phyloP scores from a whole-genome alignment of 2,113 vertebrate genomes.

The Oreochromis aureus region DNA sequence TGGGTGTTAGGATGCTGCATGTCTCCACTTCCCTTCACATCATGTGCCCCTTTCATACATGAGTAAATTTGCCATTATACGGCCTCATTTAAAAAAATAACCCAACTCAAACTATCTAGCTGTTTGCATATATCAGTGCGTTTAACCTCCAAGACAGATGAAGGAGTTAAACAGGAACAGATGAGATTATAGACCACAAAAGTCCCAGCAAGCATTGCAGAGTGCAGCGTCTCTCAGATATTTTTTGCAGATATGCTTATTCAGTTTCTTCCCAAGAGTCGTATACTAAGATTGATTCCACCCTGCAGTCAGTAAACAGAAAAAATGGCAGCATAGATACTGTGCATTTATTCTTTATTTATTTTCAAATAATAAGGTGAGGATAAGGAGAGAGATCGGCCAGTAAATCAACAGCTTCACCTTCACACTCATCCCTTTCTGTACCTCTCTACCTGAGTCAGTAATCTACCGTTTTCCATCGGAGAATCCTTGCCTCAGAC shows the following conservation, averaged over 20 bases:
- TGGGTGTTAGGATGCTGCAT: neutral
- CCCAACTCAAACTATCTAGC: neutral
- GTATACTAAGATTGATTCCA: neutral
- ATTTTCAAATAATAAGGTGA: fast-evolving
- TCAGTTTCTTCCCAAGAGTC: neutral
- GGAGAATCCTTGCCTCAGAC: neutral
- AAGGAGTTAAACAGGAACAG: neutral
- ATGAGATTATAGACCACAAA: neutral
- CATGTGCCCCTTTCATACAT: conserved; percentile 52
- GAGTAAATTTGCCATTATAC: neutral
- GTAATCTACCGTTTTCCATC: neutral
- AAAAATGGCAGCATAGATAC: neutral
- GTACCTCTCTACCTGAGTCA: neutral
- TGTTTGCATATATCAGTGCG: neutral
- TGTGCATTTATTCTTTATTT: neutral
- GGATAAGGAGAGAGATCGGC: neutral
- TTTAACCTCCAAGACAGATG: neutral
- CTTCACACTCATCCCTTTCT: neutral
- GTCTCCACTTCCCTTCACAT: neutral
- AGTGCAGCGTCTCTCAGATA: neutral
- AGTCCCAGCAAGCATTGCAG: neutral
- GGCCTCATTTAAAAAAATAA: neutral
- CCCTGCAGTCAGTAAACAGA: neutral
- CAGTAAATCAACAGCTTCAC: neutral
- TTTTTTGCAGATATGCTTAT: neutral